phyloP scores from a whole-genome alignment of 2,888 invertebrate species.

The Drosophila borealis region DNA sequence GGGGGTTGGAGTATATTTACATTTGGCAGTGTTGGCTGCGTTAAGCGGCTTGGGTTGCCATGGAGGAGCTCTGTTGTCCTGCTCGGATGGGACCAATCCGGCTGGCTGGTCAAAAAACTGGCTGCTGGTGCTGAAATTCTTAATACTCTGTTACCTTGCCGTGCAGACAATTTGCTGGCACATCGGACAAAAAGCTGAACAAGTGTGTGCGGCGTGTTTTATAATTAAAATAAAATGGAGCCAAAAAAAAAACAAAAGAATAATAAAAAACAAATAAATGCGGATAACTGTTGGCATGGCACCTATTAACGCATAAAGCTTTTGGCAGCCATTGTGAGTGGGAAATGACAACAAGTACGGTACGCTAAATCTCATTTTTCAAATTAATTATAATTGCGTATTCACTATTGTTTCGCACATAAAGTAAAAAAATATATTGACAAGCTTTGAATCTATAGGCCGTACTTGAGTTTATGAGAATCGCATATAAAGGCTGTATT shows the following conservation, averaged over 20 bases:
- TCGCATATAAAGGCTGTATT: background rate
- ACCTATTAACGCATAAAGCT: conserved; percentile 32
- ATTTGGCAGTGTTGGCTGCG: conserved; percentile 80
- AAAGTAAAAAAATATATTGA: too few species aligned
- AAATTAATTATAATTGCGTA: background rate
- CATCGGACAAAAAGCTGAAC: conserved; percentile 48
- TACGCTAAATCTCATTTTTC: background rate
- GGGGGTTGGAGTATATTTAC: conserved; percentile 74
- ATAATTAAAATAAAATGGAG: conserved; percentile 71
- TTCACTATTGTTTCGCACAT: too few species aligned
- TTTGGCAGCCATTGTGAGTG: conserved; percentile 4
- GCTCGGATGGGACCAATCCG: background rate
- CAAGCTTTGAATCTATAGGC: too few species aligned
- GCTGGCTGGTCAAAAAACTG: conserved; percentile 55
- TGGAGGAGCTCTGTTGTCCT: conserved; percentile 34
- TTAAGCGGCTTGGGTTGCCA: conserved; percentile 78
- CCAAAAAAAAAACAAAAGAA: conserved; percentile 45
- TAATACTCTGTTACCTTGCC: conserved; percentile 77
- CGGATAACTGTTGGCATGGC: conserved; percentile 71
- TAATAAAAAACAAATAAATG: conserved; percentile 52
- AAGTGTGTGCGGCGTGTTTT: conserved; percentile 42
- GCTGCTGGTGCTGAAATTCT: conserved; percentile 73
- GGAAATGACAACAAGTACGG: conserved; percentile 5
- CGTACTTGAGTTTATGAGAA: background rate
- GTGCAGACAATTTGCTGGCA: conserved; percentile 71